Evolutionary conservation across 64 coral and sea anemone species (phyloP), one percentile per base, ranked within the genome.

Genomic region (Trachythela sp.): DNA sequence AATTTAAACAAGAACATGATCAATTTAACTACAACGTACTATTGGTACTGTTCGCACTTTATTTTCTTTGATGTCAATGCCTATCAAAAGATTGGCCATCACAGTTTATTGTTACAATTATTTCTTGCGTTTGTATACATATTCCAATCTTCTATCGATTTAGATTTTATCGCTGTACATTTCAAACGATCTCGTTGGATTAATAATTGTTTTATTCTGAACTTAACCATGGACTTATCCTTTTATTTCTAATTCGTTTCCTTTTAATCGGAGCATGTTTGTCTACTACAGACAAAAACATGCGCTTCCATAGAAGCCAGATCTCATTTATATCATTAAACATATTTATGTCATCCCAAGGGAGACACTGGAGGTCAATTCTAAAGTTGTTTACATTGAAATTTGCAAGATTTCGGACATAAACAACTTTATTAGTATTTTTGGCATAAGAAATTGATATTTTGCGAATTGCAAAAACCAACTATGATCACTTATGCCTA

Each of bases 241-340:
- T 87, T 37, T 49, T 93, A 39, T 83, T 83, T 89, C 87, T 89
- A 75, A 86, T 72, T 70, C 41, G 85, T n/a, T 83, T 54, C 24
- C 39, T 89, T 85, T 92, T 90, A 24, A 85, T 90, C 37, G 92
- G 92, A 9, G 85, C 84, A 90, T 93, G 92, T 39, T 93, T 88
- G 30, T 90, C 84, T 24, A 42, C 83, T 15, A 90, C 92, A 41
- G 86, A 20, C 41, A 93, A 52, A 70, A 93, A 93, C 9, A 70
- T 8, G 5, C 5, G 8, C 24, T 70, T 72, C 68, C 68, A 72
- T 35, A 26, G 17, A 10, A 24, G 15, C 68, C 68, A 72, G 68
- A 89, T 89, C 80, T 76, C 37, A 34, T 89, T 77, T 76, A 70
- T 37, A 83, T 89, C 70, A 48, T 31, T 70, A 26, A n/a, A 88